phyloP scores from a whole-genome alignment of 2,888 invertebrate species.

The Sminthurides aquaticus region DNA sequence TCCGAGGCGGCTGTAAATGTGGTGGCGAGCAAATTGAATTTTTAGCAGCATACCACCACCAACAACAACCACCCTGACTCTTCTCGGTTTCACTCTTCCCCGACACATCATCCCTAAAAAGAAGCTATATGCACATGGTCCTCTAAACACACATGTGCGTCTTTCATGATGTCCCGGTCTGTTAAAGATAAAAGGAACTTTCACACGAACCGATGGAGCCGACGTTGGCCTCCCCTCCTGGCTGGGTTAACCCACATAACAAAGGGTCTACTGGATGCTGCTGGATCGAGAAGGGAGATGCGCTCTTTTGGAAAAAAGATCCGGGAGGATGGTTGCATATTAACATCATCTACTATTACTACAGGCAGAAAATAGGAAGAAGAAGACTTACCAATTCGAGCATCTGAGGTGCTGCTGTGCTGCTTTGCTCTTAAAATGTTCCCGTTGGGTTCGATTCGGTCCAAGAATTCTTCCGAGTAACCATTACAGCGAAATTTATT shows the following conservation, averaged over 20 bases:
- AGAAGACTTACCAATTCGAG: conserved; percentile 38
- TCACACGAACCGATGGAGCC: neutral
- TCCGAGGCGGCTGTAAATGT: conserved; percentile 29
- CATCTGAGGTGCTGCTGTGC: conserved; percentile 44
- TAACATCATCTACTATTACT: no score
- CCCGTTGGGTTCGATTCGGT: conserved; percentile 85
- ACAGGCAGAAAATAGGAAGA: no score
- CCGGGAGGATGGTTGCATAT: no score
- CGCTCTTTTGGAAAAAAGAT: no score
- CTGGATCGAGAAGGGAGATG: neutral
- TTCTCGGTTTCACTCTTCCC: no score
- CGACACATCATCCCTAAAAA: no score
- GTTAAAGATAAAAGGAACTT: neutral
- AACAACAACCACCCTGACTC: neutral
- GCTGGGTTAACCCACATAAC: neutral
- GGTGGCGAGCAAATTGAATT: conserved; percentile 37
- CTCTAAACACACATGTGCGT: neutral
- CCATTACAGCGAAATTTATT: conserved; percentile 84
- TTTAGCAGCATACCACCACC: conserved; percentile 22
- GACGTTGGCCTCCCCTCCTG: no score
- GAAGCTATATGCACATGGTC: no score
- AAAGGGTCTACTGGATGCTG: neutral
- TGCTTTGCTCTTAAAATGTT: conserved; percentile 84
- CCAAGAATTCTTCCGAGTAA: conserved; percentile 88
- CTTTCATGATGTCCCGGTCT: neutral